Conservation (phyloP, 2,888 invertebrate genomes). For the Pristionchus entomophagus region DNA sequence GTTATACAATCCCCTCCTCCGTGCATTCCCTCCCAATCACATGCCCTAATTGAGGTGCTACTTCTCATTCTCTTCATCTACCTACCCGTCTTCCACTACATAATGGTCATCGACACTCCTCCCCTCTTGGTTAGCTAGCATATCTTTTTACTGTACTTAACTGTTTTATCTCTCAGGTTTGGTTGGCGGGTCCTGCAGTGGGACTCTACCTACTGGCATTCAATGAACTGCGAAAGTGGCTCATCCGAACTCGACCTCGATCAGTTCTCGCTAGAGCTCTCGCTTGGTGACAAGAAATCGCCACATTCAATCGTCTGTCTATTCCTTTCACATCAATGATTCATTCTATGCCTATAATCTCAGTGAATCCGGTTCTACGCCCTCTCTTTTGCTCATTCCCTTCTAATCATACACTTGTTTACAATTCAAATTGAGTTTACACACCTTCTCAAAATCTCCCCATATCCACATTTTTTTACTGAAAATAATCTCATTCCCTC, state of each 20-base stretch:
- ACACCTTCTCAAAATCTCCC: no score
- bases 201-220: conserved; percentile 71
- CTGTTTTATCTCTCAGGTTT: conserved; percentile 9
- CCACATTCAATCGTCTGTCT: no score
- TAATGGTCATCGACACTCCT: conserved; percentile 74
- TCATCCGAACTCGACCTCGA: conserved; percentile 63
- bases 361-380: no score
- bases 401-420: no score
- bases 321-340: no score
- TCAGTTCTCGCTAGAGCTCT: conserved; percentile 59
- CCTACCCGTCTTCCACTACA: conserved; percentile 73
- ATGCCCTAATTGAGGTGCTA: conserved; percentile 57
- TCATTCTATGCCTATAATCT: no score
- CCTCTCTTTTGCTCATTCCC: no score
- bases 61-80: conserved; percentile 74
- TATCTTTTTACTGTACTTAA: not conserved
- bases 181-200: conserved; percentile 64
- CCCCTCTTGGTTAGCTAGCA: conserved; percentile 66
- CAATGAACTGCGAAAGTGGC: conserved; percentile 72
- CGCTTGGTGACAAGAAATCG: conserved; percentile 68
- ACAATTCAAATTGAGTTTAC: no score
- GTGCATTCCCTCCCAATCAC: not conserved
- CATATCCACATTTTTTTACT: no score
- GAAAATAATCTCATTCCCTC: no score
- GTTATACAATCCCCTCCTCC: not conserved